Conservation (phyloP, 2,113 vertebrate species). For the Protomyctophum bolini region DNA sequence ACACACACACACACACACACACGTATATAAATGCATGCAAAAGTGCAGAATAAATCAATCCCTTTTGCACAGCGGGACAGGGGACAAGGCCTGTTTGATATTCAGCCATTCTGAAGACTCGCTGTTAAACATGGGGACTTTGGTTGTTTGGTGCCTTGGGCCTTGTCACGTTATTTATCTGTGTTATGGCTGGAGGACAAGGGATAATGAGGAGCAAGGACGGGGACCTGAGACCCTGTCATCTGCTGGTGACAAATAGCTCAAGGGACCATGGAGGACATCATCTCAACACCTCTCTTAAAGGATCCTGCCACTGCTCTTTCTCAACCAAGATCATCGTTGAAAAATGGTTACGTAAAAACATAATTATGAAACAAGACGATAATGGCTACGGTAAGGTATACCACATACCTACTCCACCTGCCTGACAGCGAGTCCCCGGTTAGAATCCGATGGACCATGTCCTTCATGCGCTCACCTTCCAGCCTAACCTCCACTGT, state of each 20-base stretch:
- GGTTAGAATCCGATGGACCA: too few relatives aligned
- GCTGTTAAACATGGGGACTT: slow-evolving; percentile 7
- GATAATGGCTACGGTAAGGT: too few relatives aligned
- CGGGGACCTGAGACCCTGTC: slow-evolving; percentile 37
- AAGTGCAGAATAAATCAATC: neutral
- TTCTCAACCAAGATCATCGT: too few relatives aligned
- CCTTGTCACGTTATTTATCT: slow-evolving; percentile 51
- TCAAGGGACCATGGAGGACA: slow-evolving; percentile 6
- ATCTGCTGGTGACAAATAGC: slow-evolving; percentile 48
- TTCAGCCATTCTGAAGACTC: slow-evolving; percentile 16
- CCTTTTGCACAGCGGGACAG: neutral
- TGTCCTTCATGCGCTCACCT: too few relatives aligned
- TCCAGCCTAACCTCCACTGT: too few relatives aligned
- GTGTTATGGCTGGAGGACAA: slow-evolving; percentile 12
- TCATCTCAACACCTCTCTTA: slow-evolving; percentile 16
- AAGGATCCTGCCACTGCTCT: too few relatives aligned
- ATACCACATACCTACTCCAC: too few relatives aligned
- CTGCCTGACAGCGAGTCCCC: too few relatives aligned
- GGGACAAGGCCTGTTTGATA: neutral
- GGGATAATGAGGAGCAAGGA: slow-evolving; percentile 40
- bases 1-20: too few relatives aligned
- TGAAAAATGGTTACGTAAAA: too few relatives aligned
- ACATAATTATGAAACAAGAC: too few relatives aligned
- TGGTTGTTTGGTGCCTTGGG: slow-evolving; percentile 13
- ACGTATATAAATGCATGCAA: neutral